Evolutionary conservation across 2,888 invertebrate genomes (phyloP), one percentile per base, ranked within the genome.

Genomic region (Synergus gifuensis): DNA sequence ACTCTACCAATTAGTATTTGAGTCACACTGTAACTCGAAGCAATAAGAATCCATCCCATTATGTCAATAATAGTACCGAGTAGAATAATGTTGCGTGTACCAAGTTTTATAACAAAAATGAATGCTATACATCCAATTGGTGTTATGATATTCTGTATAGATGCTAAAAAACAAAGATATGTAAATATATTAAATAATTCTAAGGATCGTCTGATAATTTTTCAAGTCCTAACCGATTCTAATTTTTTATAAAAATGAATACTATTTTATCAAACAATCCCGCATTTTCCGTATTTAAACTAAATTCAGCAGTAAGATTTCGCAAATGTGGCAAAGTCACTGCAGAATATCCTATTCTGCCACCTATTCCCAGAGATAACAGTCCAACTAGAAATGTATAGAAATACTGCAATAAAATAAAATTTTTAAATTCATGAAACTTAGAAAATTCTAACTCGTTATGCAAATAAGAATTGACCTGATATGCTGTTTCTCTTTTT

Each of bases 11-110:
- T 85, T 16, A 94, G 83, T 18, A 93, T 82, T 54, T 91, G 85
- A 16, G 85, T 14, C 67, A 90, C 83, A 76, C 83, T 85, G 80
- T 90, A 87, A 81, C 89, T 92, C 2, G 92, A 92, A 0, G 93
- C 92, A 64, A 94, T 89, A 12, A 92, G 83, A 1, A 93, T 85
- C 94, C 94, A 94, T 5, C 94, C 93, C n/a, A 93, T 67, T 44
- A 93, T 88, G 12, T 92, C 91, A 8, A 92, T 88, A 1, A 93
- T 78, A 83, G 93, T 93, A 66, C 93, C 89, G 11, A 88, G 84
- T n/a, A 92, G 87, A 58, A 94, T 89, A 4, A 93, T 91, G 5
- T 87, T 85, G 81, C 91, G 92, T 76, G 94, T 88, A 16, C 94
- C 94, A 80, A 90, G 91, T 81, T 89, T 90, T 87, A 94, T 93